A percentile compares a stretch with the other conserved stretches of the same genome.
These are phyloP conservation scores for Drosophila eohydei DNA, from an alignment of 2,888 invertebrate species.

Conservation along the genomic window DNA sequence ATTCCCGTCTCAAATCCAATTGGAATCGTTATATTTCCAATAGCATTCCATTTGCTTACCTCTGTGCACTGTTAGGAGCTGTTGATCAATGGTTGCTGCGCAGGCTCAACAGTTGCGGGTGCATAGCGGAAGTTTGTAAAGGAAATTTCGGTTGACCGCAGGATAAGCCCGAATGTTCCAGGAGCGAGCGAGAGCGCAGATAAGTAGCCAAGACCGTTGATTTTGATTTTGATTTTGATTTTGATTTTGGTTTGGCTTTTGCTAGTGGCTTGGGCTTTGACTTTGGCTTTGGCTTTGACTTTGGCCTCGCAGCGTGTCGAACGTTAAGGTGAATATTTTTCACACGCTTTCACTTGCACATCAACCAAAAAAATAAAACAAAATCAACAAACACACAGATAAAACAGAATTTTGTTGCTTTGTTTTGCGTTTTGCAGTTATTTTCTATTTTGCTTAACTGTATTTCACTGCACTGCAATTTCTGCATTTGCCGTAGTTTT, in stretches of 20 bases:
- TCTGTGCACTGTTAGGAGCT: neutral
- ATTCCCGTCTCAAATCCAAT: neutral
- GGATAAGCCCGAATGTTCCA: constrained; percentile 33
- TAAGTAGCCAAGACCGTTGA: constrained; percentile 26
- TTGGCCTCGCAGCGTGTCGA: constrained; percentile 36
- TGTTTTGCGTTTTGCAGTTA: constrained; percentile 5
- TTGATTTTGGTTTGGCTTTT: constrained; percentile 12
- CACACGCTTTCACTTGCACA: constrained; percentile 74
- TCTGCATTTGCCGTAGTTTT: constrained; percentile 9
- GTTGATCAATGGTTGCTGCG: constrained; percentile 11
- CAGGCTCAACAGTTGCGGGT: constrained; percentile 59
- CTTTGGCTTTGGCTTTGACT: constrained; percentile 2
- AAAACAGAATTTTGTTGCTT: constrained; percentile 42
- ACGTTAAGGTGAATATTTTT: constrained; percentile 58
- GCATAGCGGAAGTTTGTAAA: constrained; percentile 41
- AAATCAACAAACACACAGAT: constrained; percentile 29
- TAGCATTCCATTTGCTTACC: constrained; percentile 20
- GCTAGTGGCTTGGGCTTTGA: constrained; percentile 4
- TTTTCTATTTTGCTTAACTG: constrained; percentile 21
- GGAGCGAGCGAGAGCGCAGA: constrained; percentile 9
- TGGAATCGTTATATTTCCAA: neutral
- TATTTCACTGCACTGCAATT: constrained; percentile 21
- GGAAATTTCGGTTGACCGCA: constrained; percentile 64
- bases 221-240: constrained; percentile 18
- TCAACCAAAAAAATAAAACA: constrained; percentile 14